Evolutionary conservation across 1,140 invertebrate species (phyloP).

Genomic region (Pygmarrhopalites habei): DNA sequence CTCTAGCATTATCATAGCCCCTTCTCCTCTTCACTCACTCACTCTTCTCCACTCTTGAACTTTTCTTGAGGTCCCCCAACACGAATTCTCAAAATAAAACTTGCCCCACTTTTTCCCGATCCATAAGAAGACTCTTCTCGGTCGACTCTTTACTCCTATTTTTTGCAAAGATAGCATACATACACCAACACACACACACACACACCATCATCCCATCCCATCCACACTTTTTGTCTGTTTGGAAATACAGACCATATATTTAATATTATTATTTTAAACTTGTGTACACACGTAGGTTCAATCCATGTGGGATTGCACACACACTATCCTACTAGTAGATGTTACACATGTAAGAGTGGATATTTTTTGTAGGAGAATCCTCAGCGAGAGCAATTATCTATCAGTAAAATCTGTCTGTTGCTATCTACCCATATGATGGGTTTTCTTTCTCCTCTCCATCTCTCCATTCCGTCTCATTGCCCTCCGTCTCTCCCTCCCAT

Average conservation of each 20-base stretch:
- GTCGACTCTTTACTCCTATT: background rate
- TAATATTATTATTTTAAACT: background rate
- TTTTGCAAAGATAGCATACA: no score
- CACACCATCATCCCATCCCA: no score
- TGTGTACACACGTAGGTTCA: background rate
- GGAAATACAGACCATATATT: background rate
- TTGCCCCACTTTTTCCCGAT: slow-evolving; percentile 22
- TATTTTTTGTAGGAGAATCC: background rate
- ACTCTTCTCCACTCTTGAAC: background rate
- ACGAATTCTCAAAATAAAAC: slow-evolving; percentile 33
- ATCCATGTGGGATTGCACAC: background rate
- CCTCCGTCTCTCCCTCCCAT: background rate
- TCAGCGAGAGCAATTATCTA: background rate
- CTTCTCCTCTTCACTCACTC: background rate
- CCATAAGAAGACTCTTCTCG: background rate
- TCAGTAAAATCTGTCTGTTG: background rate
- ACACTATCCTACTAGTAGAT: background rate
- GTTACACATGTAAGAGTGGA: no score
- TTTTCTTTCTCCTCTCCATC: slow-evolving; percentile 2
- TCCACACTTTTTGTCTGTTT: no score
- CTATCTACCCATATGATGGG: no score
- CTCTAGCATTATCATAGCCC: no score
- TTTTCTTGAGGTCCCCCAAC: background rate
- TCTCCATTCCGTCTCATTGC: background rate
- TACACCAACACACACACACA: no score